These are phyloP conservation scores for Peromyscus aztecus DNA, from an alignment of 2,797 vertebrate genomes.

Conservation along the genomic window DNA sequence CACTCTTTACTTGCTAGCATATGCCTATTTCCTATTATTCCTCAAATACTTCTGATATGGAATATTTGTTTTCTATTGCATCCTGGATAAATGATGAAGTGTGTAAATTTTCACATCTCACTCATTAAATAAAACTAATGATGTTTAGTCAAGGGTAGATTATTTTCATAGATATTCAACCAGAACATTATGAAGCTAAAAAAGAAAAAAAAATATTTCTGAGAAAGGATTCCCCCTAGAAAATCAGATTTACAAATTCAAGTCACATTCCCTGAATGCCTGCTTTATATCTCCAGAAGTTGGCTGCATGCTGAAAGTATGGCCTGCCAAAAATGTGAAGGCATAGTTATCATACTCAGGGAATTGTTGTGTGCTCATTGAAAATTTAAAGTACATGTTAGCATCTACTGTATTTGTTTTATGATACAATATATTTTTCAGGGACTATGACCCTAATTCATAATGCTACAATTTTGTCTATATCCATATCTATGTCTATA, in stretches of 20 bases:
- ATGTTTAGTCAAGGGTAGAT: neutral
- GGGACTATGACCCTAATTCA: neutral
- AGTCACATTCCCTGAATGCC: neutral
- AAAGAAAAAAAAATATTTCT: neutral
- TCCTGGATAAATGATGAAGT: neutral
- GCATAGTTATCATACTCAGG: neutral
- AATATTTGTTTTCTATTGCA: neutral
- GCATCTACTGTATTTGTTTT: neutral
- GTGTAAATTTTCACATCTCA: neutral
- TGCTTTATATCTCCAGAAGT: neutral
- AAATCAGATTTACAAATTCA: neutral
- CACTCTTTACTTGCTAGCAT: neutral
- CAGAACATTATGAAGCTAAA: neutral
- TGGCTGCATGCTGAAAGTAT: neutral
- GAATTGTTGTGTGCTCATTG: neutral
- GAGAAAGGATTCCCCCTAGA: neutral
- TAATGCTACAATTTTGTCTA: neutral
- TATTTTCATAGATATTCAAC: neutral
- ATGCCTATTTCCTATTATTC: neutral
- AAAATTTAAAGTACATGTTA: neutral
- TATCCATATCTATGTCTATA: neutral
- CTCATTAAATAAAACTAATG: neutral
- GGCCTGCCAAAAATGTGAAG: neutral
- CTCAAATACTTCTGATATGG: neutral
- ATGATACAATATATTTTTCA: neutral